Percentiles rank a stretch among this genome's conserved stretches.
Evolutionary conservation across 2,888 invertebrate genomes (phyloP).

Genomic region (Folsomia candida): DNA sequence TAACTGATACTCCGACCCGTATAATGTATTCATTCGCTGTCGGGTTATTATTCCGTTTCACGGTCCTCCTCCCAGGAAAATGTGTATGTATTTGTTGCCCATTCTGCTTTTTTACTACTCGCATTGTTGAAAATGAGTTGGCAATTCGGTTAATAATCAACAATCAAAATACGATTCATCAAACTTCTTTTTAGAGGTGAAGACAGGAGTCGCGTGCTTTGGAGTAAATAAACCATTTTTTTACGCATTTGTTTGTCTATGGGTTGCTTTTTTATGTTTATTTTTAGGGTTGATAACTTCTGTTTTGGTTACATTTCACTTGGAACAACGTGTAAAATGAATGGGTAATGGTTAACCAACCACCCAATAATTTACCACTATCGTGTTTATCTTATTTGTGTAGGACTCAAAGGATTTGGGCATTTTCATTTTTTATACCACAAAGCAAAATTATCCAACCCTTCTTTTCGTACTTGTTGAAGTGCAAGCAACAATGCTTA

Average conservation of each 20-base stretch:
- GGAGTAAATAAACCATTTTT: not conserved
- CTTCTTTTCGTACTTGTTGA: not conserved
- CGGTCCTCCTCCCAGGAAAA: not conserved
- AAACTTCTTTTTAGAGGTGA: slow-evolving; percentile 8
- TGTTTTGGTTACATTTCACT: not conserved
- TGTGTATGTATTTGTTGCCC: not conserved
- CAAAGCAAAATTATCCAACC: not conserved
- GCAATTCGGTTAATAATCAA: slow-evolving; percentile 39
- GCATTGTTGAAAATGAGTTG: slow-evolving; percentile 6
- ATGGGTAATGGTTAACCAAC: not conserved
- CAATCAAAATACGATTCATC: slow-evolving; percentile 48
- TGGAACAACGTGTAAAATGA: too few species aligned
- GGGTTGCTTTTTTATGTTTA: not conserved
- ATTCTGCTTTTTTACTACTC: not conserved
- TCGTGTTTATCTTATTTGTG: not conserved
- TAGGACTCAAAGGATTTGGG: slow-evolving; percentile 2
- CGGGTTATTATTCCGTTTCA: not conserved
- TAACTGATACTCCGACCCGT: not conserved
- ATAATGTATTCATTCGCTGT: not conserved
- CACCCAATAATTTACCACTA: not conserved
- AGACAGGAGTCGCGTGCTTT: slow-evolving; percentile 19
- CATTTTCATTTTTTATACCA: slow-evolving; percentile 1
- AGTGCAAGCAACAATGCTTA: not conserved
- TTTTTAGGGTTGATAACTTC: not conserved
- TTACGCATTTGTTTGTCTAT: too few species aligned